Base-by-base conservation (phyloP, 1,140 invertebrate species). In the Formica selysi region DNA sequence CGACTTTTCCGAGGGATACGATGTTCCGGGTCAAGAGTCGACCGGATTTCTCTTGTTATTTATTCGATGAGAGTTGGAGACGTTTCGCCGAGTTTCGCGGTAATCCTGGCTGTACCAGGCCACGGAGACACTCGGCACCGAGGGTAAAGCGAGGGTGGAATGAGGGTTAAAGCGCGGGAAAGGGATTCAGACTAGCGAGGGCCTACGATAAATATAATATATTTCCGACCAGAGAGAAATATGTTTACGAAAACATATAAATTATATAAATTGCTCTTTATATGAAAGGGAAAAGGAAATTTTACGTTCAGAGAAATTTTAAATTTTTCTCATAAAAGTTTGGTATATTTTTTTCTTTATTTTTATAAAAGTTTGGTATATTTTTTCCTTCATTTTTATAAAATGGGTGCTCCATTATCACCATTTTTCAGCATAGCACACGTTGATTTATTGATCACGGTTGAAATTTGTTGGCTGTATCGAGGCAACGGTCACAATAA, bases 31-130 rank as follows among this genome's bases (percentile, higher is more conserved):
- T 89, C 86, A 85, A 85, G 86, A 87, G 74, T 87, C 76, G 70
- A 70, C 81, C 84, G 76, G 80, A 87, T 89, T 85, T 87, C 76
- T 61, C 86, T 61, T 76, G 67, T 87, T 89, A 89, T 89, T 89
- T 87, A 89, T 89, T 87, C 65, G 70, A 78, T 80, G 78, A 89
- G 87, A 89, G 70, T 89, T 89, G 76, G 86, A 87, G 88, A 89
- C 62, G 81, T 86, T 87, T 64, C 88, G 19, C 38, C 86, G 76
- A 87, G 86, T 78, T 87, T 86, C 48, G 76, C 62, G 85, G 88
- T 87, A 89, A 89, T 86, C 79, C 88, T 59, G 68, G 76, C 59
- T 65, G 59, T 74, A 65, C n/a, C 54, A 41, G 16, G 44, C 62
- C 48, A 48, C 59, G 16, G 13, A 13, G 36, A 11, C 51, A 41